A percentile compares a stretch with the other conserved stretches of the same genome.
Conservation (phyloP, 2,797 vertebrate genomes). For the Gallinago solitaria region DNA sequence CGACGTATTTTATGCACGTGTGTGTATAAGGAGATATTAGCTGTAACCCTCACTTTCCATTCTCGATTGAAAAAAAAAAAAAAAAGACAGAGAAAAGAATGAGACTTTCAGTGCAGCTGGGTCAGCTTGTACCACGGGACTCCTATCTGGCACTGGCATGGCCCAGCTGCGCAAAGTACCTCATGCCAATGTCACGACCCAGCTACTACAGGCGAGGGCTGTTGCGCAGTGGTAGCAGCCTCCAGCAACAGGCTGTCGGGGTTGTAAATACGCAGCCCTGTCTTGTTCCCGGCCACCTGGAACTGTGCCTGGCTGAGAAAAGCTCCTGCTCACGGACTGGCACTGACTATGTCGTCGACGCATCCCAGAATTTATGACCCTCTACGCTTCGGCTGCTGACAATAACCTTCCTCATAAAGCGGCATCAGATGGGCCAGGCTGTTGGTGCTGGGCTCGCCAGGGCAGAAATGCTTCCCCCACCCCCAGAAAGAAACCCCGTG, state of each 20-base stretch:
- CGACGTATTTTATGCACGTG: background rate
- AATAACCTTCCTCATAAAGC: background rate
- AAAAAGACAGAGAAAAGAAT: background rate
- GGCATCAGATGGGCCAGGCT: background rate
- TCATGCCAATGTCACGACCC: constrained; percentile 49
- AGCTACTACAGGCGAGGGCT: constrained; percentile 20
- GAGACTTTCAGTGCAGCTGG: constrained; percentile 66
- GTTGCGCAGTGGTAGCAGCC: background rate
- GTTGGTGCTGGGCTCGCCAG: background rate
- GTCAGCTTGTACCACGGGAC: constrained; percentile 55
- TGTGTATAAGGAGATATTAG: background rate
- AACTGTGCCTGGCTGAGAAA: constrained; percentile 45
- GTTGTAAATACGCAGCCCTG: constrained; percentile 35
- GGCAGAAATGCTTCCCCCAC: background rate
- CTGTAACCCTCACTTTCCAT: background rate
- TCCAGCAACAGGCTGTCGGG: constrained; percentile 47
- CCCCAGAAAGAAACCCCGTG: background rate
- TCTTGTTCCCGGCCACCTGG: constrained; percentile 62
- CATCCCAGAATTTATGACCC: constrained; percentile 12
- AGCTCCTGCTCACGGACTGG: constrained; percentile 39
- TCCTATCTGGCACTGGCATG: constrained; percentile 3
- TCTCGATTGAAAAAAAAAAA: background rate
- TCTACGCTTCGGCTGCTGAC: background rate
- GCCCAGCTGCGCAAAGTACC: constrained; percentile 60
- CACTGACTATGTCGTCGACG: background rate